Evolutionary conservation across 2,888 invertebrate species (phyloP).

Genomic region (Operophtera brumata): DNA sequence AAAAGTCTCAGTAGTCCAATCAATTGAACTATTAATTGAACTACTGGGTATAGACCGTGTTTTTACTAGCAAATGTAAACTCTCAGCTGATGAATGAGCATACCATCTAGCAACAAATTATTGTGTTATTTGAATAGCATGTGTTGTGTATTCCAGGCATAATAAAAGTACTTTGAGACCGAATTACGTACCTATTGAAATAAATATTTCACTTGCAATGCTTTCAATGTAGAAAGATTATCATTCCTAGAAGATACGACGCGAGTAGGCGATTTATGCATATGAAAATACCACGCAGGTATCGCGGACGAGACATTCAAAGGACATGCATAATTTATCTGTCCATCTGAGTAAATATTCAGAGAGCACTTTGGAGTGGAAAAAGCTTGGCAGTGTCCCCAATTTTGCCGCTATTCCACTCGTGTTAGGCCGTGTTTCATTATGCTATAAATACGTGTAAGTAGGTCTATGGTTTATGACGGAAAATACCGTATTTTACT

Average conservation of each 20-base stretch:
- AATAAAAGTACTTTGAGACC: background rate
- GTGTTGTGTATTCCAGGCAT: too few relatives aligned
- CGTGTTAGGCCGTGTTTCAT: constrained; percentile 33
- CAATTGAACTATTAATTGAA: too few relatives aligned
- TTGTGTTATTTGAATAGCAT: too few relatives aligned
- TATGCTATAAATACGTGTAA: constrained; percentile 28
- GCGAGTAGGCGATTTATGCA: constrained; percentile 18
- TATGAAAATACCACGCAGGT: constrained; percentile 34
- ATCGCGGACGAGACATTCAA: constrained; percentile 35
- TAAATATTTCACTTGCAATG: constrained; percentile 1
- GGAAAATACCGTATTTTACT: constrained; percentile 22
- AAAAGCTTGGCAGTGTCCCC: constrained; percentile 37
- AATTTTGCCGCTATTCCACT: constrained; percentile 33
- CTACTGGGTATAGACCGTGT: too few relatives aligned
- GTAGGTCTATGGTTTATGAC: constrained; percentile 28
- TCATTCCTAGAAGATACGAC: constrained; percentile 10
- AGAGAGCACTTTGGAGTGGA: constrained; percentile 37
- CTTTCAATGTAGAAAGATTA: constrained; percentile 9
- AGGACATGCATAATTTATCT: constrained; percentile 44
- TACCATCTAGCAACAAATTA: too few relatives aligned
- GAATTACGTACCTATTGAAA: background rate
- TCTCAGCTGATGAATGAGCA: too few relatives aligned
- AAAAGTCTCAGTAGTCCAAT: too few relatives aligned
- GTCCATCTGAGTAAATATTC: constrained; percentile 42
- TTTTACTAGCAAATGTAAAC: too few relatives aligned